Conservation (phyloP, 2,113 vertebrate species). For the Coryphaenoides rupestris region DNA sequence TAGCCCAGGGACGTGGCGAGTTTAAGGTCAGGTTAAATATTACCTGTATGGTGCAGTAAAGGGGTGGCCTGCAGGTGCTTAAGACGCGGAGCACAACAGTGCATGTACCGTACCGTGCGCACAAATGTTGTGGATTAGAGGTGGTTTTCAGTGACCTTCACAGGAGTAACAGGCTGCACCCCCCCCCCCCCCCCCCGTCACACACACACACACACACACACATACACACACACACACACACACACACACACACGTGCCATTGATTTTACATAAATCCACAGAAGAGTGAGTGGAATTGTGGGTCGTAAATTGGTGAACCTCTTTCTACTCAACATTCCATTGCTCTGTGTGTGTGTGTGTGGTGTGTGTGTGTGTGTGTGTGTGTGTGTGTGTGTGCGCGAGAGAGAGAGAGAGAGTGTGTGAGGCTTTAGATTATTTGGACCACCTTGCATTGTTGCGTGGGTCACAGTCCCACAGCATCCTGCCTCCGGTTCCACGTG, state of each 20-base stretch:
- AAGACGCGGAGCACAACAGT: background rate
- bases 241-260: background rate
- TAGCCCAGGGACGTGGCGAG: constrained; percentile 18
- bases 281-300: no score
- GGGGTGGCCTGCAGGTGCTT: no score
- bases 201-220: background rate
- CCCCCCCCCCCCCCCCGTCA: background rate
- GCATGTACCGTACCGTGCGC: background rate
- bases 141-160: background rate
- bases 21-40: constrained; percentile 46
- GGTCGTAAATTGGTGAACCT: no score
- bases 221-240: background rate
- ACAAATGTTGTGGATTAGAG: background rate
- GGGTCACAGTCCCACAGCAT: background rate
- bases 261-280: background rate
- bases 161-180: background rate
- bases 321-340: background rate
- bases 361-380: no score
- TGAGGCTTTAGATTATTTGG: constrained; percentile 7
- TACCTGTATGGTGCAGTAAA: constrained; percentile 3
- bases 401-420: no score
- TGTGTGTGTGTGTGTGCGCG: no score
- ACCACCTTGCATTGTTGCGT: constrained; percentile 9
- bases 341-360: background rate
- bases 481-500: background rate